Percentiles rank a stretch among this genome's conserved stretches.
These are phyloP conservation scores for Neocrepidodera transversa DNA, from an alignment of 2,888 invertebrate species.

Conservation along the genomic window DNA sequence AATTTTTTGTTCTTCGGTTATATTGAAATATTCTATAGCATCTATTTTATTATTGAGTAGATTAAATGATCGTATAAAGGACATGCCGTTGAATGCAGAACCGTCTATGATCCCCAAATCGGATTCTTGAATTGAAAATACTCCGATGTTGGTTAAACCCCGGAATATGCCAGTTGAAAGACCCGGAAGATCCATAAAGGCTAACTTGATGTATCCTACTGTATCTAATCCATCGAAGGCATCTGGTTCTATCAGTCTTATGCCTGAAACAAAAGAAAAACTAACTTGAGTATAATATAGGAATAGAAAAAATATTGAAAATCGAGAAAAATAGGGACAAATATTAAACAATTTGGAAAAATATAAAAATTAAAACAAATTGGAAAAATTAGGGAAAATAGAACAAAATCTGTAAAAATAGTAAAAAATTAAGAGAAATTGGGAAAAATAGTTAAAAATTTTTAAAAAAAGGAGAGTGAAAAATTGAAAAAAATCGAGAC, in stretches of 20 bases:
- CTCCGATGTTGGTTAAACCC: slow-evolving; percentile 77
- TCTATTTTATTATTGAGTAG: slow-evolving; percentile 87
- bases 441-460: too few species aligned
- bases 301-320: too few species aligned
- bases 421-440: too few species aligned
- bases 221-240: slow-evolving; percentile 83
- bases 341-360: too few species aligned
- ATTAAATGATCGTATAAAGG: slow-evolving; percentile 75
- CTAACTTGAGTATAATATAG: too few species aligned
- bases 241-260: slow-evolving; percentile 76
- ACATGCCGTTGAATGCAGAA: slow-evolving; percentile 79
- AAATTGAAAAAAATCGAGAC: too few species aligned
- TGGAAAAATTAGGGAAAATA: too few species aligned
- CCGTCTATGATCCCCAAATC: slow-evolving; percentile 78
- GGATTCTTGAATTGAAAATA: slow-evolving; percentile 81
- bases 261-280: slow-evolving; percentile 61
- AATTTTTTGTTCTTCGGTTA: slow-evolving; percentile 75
- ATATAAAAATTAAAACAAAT: too few species aligned
- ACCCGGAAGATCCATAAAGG: slow-evolving; percentile 80
- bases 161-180: slow-evolving; percentile 68
- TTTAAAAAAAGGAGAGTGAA: too few species aligned
- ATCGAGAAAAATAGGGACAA: too few species aligned
- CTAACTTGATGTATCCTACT: slow-evolving; percentile 81
- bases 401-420: too few species aligned
- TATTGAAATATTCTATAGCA: slow-evolving; percentile 76